Base-by-base conservation (phyloP, 2,888 invertebrate species). In the Drosophila antonietae region DNA sequence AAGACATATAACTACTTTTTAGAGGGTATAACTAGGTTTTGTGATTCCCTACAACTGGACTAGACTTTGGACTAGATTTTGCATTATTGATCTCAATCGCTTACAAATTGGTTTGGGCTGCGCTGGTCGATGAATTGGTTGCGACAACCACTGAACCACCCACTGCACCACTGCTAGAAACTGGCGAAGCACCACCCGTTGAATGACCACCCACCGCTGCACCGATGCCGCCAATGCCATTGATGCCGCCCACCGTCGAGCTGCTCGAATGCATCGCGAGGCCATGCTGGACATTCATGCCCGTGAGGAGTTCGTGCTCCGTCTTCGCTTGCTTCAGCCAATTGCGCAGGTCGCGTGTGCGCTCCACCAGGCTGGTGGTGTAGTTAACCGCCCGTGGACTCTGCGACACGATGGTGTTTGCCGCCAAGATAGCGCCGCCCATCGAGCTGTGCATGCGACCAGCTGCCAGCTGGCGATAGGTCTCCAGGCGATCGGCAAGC, bases 291-390 rank as follows among this genome's bases (percentile, higher is more conserved):
- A 76, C 71, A 15, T 75, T 72, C 68, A 84, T 72, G 15, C 90
- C 90, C 1, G 89, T 85, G 8, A 91, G 75, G 28, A 93, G 76
- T 31, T 93, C 93, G 55, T 93, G 93, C 90, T 93, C 93, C 49
- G 90, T 92, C 81, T 93, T 93, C 0, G 93, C 93, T 78, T 95
- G 95, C 18, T 95, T 93, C 68, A 95, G 90, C 95, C 95, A 95
- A 83, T 95, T 95, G 71, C 95, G 93, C 68, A 95, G 92, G 81
- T 95, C 95, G 63, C 95, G 93, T 2, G 95, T 95, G 41, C 95
- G 93, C 84, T 95, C 95, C 55, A 95, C 95, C 61, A 95, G 90
- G 62, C 94, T 95, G 9, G 95, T 94, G 2, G 95, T 94, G 28
- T 94, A 94, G 59, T 94, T 94, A 33, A 94, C 94, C 12, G 92